Percentiles rank a stretch among this genome's conserved stretches.
Conservation (phyloP, 2,113 vertebrate genomes). For the Cervus canadensis region DNA sequence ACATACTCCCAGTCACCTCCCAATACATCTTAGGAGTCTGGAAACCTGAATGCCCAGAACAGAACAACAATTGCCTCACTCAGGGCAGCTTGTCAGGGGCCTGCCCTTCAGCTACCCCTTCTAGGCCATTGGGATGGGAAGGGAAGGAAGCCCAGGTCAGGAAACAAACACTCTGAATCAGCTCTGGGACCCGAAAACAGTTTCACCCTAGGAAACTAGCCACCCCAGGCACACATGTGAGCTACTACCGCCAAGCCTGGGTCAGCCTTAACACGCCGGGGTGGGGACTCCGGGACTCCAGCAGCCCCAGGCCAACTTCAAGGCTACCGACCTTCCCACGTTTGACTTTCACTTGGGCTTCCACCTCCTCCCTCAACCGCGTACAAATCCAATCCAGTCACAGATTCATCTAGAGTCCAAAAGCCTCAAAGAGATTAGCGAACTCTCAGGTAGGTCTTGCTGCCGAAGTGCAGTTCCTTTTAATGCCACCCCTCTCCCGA, state of each 20-base stretch:
- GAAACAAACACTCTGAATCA: neutral
- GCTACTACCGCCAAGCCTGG: neutral
- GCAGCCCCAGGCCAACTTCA: neutral
- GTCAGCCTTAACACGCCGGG: neutral
- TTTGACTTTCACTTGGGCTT: neutral
- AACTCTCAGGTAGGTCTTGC: neutral
- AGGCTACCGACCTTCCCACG: neutral
- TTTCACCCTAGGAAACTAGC: neutral
- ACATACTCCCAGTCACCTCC: neutral
- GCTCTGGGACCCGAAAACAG: neutral
- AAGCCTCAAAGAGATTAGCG: neutral
- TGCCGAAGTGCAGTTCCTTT: neutral
- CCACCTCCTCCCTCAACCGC: neutral
- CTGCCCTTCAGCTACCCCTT: neutral
- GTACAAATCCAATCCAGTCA: neutral
- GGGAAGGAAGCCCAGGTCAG: neutral
- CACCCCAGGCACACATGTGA: neutral
- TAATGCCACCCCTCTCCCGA: neutral
- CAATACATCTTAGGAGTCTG: neutral
- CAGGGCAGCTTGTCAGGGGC: neutral
- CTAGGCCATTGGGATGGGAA: neutral
- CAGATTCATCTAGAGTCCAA: neutral
- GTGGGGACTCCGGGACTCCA: neutral
- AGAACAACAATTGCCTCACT: neutral
- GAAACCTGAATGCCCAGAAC: neutral